A percentile compares a stretch with the other conserved stretches of the same genome.
phyloP scores from a whole-genome alignment of 2,797 vertebrate species.

The Pterois miles region DNA sequence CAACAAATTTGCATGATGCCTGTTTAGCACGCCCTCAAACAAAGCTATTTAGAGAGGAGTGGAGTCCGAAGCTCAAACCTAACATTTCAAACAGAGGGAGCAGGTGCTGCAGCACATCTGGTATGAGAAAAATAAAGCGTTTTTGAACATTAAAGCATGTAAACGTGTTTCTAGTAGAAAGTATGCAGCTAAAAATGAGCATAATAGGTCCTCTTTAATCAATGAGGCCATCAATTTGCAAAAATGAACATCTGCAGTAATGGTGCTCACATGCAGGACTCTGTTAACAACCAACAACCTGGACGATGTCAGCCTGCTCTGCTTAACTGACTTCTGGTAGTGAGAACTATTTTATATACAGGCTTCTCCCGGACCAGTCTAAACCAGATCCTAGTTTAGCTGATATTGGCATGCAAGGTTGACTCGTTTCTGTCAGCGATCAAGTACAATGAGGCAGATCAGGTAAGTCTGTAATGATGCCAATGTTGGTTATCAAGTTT shows the following conservation, averaged over 20 bases:
- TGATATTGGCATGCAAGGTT: not conserved
- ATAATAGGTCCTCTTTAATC: no score
- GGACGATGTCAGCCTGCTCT: conserved; percentile 36
- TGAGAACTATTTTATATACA: conserved; percentile 21
- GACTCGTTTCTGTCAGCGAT: not conserved
- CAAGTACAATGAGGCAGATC: not conserved
- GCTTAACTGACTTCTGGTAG: conserved; percentile 43
- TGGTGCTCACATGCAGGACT: not conserved
- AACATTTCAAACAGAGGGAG: no score
- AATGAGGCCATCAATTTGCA: not conserved
- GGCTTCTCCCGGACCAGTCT: conserved; percentile 3
- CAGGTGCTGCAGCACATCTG: no score
- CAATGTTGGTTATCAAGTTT: conserved; percentile 4
- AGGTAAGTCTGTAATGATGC: conserved; percentile 12
- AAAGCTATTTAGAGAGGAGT: no score
- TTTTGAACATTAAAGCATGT: no score
- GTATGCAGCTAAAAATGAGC: no score
- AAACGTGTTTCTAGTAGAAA: no score
- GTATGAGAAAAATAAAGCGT: no score
- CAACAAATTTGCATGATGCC: no score
- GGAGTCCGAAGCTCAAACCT: no score
- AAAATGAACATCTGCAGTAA: conserved; percentile 1
- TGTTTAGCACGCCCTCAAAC: no score
- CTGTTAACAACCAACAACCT: conserved; percentile 17
- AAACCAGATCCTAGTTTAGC: conserved; percentile 37